Percentiles rank a stretch among this genome's conserved stretches.
These are phyloP conservation scores for Blastobasis lacticolella DNA, from an alignment of 2,888 invertebrate genomes.

Conservation along the genomic window DNA sequence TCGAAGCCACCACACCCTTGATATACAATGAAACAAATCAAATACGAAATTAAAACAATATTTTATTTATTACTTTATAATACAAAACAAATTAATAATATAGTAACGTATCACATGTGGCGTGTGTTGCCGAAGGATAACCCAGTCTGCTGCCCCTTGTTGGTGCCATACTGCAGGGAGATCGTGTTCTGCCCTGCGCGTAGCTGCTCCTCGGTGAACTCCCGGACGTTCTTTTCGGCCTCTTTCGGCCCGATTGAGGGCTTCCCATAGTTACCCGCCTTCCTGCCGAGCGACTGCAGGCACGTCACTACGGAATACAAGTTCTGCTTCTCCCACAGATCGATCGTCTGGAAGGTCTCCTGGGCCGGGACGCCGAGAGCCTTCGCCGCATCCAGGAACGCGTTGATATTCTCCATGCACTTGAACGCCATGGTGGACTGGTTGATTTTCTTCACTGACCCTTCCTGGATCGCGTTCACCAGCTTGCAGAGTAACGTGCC, in stretches of 20 bases:
- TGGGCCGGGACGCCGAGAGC: slow-evolving; percentile 92
- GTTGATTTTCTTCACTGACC: slow-evolving; percentile 94
- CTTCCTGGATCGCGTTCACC: slow-evolving; percentile 88
- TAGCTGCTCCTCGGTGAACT: slow-evolving; percentile 94
- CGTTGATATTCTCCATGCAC: slow-evolving; percentile 99
- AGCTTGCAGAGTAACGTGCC: slow-evolving; percentile 93
- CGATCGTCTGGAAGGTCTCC: slow-evolving; percentile 98
- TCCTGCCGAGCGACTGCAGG: slow-evolving; percentile 94
- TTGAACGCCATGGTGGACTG: slow-evolving; percentile 94
- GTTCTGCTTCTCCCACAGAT: slow-evolving; percentile 97
- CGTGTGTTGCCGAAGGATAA: slow-evolving; percentile 97
- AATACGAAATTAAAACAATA: slow-evolving; percentile 38
- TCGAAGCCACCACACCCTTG: slow-evolving; percentile 26
- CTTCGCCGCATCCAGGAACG: slow-evolving; percentile 88
- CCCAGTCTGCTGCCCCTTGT: slow-evolving; percentile 96
- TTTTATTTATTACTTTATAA: slow-evolving; percentile 34
- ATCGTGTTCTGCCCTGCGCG: slow-evolving; percentile 94
- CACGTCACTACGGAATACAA: slow-evolving; percentile 97
- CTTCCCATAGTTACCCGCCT: slow-evolving; percentile 88
- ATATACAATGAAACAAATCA: slow-evolving; percentile 21
- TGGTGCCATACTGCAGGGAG: slow-evolving; percentile 95
- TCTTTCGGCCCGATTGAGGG: slow-evolving; percentile 97
- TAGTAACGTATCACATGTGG: slow-evolving; percentile 84
- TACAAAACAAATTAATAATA: slow-evolving; percentile 19
- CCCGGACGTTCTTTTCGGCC: slow-evolving; percentile 93